Evolutionary conservation across 2,888 invertebrate genomes (phyloP).

Genomic region (Acholoe squamosa): DNA sequence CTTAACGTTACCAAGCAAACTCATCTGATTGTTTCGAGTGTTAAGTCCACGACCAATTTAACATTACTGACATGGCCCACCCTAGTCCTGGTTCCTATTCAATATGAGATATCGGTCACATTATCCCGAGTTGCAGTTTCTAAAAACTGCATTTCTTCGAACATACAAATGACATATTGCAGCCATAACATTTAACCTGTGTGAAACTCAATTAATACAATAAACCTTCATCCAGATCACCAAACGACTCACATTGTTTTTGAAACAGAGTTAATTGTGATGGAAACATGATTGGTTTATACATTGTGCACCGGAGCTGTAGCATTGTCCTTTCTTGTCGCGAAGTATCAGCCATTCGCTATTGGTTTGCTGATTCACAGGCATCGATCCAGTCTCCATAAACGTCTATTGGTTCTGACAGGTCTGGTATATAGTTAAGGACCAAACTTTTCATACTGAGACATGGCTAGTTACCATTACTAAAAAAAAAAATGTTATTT

Average conservation of each 20-base stretch:
- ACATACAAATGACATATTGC: not conserved
- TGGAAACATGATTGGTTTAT: not conserved
- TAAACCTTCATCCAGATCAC: not conserved
- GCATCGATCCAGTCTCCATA: constrained; percentile 99
- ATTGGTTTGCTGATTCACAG: constrained; percentile 94
- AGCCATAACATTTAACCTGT: not conserved
- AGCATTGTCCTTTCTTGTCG: not conserved
- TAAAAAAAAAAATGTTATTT: no score
- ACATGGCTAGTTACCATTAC: no score
- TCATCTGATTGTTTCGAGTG: no score
- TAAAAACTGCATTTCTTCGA: no score
- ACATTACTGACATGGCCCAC: no score
- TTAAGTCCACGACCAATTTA: no score
- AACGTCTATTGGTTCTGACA: constrained; percentile 98
- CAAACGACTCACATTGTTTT: not conserved
- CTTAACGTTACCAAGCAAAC: no score
- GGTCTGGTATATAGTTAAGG: constrained; percentile 80
- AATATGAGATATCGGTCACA: no score
- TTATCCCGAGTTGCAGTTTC: no score
- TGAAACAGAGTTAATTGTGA: not conserved
- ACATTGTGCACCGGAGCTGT: not conserved
- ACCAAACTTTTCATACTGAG: no score
- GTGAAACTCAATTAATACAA: not conserved
- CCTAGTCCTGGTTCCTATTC: no score
- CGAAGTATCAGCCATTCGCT: constrained; percentile 78